These are phyloP conservation scores for Seladonia tumulorum DNA, from an alignment of 2,888 invertebrate species.

Conservation along the genomic window DNA sequence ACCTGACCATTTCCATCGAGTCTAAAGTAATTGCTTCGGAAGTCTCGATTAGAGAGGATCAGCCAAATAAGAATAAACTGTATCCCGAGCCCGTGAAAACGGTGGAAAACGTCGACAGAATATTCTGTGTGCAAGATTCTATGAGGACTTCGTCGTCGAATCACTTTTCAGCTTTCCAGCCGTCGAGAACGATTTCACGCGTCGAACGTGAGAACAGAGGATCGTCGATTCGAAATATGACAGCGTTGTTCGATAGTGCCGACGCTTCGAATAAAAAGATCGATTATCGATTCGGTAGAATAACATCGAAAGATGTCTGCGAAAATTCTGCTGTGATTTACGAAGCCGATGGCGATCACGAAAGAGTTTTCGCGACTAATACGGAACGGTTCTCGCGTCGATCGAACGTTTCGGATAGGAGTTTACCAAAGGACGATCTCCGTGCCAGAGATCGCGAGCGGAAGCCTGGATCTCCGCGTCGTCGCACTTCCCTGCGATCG, in stretches of 20 bases:
- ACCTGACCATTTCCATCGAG: background rate
- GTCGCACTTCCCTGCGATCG: background rate
- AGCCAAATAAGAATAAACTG: background rate
- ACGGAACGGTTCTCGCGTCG: background rate
- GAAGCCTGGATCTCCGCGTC: background rate
- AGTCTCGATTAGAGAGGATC: background rate
- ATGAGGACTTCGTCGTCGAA: background rate
- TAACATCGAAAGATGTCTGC: background rate
- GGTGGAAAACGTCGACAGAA: too few relatives aligned
- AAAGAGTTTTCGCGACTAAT: background rate
- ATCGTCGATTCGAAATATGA: background rate
- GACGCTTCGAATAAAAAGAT: background rate
- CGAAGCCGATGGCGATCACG: background rate
- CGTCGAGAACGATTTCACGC: background rate
- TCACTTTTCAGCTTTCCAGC: background rate
- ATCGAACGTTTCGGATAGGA: background rate
- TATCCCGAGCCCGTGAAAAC: background rate
- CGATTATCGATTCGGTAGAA: background rate
- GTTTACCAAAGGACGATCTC: background rate
- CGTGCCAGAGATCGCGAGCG: background rate
- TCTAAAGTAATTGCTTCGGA: background rate
- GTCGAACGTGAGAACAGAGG: background rate
- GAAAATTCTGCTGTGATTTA: background rate
- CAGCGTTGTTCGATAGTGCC: background rate
- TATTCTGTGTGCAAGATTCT: background rate